phyloP scores from a whole-genome alignment of 2,113 vertebrate genomes.

The Amblyornis subalaris region DNA sequence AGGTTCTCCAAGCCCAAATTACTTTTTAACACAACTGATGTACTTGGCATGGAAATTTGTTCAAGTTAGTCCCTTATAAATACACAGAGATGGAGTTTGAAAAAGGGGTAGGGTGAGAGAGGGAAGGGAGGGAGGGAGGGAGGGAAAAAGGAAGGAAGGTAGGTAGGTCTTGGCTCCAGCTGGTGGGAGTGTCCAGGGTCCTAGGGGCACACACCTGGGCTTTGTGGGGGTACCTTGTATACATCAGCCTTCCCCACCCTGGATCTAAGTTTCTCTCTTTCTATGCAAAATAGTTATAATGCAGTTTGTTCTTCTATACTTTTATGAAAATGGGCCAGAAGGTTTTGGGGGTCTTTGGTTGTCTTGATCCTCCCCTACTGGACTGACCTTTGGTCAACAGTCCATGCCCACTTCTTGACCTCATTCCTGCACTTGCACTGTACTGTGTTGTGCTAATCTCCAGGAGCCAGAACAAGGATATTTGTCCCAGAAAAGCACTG shows the following conservation, averaged over 20 bases:
- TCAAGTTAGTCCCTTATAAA: background rate
- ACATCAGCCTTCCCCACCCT: background rate
- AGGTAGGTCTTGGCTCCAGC: background rate
- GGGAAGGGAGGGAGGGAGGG: no score
- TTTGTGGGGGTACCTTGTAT: background rate
- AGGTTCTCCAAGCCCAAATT: background rate
- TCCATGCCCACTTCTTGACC: background rate
- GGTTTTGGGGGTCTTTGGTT: background rate
- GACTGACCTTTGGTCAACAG: background rate
- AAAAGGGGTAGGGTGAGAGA: background rate
- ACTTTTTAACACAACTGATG: background rate
- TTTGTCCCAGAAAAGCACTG: background rate
- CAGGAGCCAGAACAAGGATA: background rate
- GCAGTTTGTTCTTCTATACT: background rate
- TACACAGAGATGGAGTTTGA: background rate
- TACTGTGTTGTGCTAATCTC: background rate
- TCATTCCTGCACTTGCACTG: background rate
- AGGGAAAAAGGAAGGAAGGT: background rate
- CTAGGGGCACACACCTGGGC: background rate
- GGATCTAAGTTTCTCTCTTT: background rate
- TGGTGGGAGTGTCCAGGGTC: background rate
- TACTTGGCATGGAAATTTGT: background rate
- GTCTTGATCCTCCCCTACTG: background rate
- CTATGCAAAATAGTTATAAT: background rate
- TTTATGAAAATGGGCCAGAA: background rate